These are phyloP conservation scores for silkworm (Bombyx mori) DNA, from an alignment of 1,140 invertebrate species.

Conservation along the genomic window ASM3026992v2 NC_085121.1:9031501-9032000, in stretches of 20 bases:
- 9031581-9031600: conserved; percentile 84
- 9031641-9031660: neutral
- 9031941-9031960: conserved; percentile 73
- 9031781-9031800: conserved; percentile 80
- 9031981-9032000: conserved; percentile 20
- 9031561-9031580: conserved; percentile 82
- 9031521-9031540: conserved; percentile 82
- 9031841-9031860: conserved; percentile 78
- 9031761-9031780: conserved; percentile 85
- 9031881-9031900: conserved; percentile 49
- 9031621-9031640: conserved; percentile 74
- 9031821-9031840: conserved; percentile 77
- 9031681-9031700: conserved; percentile 1
- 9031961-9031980: conserved; percentile 36
- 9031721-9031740: conserved; percentile 74
- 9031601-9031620: conserved; percentile 82
- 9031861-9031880: conserved; percentile 69
- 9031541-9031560: conserved; percentile 85
- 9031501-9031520: conserved; percentile 76
- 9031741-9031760: conserved; percentile 79
- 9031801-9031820: conserved; percentile 85
- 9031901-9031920: conserved; percentile 52
- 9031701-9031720: conserved; percentile 74
- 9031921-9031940: conserved; percentile 67
- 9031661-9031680: too few species aligned